Evolutionary conservation across 2,888 invertebrate species (phyloP).

Genomic region (Rotaria sp.): DNA sequence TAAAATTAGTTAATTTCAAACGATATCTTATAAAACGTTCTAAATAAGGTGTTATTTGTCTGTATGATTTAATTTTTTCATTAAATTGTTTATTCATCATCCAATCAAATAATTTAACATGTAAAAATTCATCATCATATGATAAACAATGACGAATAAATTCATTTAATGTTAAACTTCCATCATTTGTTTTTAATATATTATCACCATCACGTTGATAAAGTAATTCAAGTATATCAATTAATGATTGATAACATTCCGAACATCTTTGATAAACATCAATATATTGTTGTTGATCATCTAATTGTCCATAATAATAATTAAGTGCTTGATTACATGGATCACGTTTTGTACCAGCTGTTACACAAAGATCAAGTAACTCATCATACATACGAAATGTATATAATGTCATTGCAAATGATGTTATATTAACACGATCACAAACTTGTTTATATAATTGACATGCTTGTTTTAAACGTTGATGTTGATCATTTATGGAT

Average conservation of each 20-base stretch:
- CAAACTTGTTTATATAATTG: constrained; percentile 28
- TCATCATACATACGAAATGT: constrained; percentile 29
- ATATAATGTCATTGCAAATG: constrained; percentile 25
- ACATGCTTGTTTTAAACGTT: constrained; percentile 29
- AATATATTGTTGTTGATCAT: constrained; percentile 24
- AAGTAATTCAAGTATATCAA: constrained; percentile 15
- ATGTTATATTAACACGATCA: constrained; percentile 15
- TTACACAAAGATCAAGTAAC: constrained; percentile 23
- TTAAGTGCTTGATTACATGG: constrained; percentile 27
- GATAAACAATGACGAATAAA: constrained; percentile 25
- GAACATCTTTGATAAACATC: constrained; percentile 15
- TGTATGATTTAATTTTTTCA: not conserved
- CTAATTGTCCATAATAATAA: constrained; percentile 14
- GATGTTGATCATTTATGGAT: not conserved
- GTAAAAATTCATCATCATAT: constrained; percentile 26
- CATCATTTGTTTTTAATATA: not conserved
- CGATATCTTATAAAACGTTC: constrained; percentile 26
- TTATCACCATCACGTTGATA: constrained; percentile 14
- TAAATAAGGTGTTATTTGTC: constrained; percentile 1
- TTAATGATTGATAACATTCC: constrained; percentile 11
- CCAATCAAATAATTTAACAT: constrained; percentile 29
- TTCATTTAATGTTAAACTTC: not conserved
- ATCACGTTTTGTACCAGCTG: constrained; percentile 18
- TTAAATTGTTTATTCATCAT: constrained; percentile 11
- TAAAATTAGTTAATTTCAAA: constrained; percentile 15